These are phyloP conservation scores for Ranitomeya imitator DNA, from an alignment of 2,113 vertebrate species.

Conservation along the genomic window DNA sequence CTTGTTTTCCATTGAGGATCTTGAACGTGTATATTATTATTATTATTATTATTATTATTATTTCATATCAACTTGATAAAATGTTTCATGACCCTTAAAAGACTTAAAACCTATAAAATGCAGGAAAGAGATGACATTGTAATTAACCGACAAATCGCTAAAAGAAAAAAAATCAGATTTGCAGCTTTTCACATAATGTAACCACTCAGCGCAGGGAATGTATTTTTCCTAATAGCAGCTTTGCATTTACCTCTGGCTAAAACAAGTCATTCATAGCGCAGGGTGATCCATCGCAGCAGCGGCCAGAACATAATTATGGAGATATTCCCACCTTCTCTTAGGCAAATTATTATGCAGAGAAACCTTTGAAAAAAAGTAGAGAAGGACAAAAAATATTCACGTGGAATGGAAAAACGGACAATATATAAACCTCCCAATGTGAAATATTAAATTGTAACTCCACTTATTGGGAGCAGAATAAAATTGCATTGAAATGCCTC, in stretches of 20 bases:
- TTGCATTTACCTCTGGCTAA: background rate
- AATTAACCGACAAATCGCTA: background rate
- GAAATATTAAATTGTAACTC: background rate
- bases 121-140: background rate
- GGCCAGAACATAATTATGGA: constrained; percentile 18
- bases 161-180: background rate
- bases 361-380: background rate
- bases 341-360: background rate
- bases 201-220: background rate
- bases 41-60: background rate
- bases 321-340: background rate
- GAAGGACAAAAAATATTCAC: background rate
- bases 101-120: background rate
- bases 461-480: too few species aligned
- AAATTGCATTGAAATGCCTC: too few species aligned
- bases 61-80: background rate
- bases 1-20: too few species aligned
- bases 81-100: background rate
- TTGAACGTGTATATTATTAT: too few species aligned
- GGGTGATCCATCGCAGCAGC: background rate
- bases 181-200: background rate
- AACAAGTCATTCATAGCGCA: background rate
- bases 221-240: background rate
- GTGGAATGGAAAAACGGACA: background rate
- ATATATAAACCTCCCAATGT: background rate